These are phyloP conservation scores for Coregonus ussuriensis DNA, from an alignment of 2,797 vertebrate species.

Conservation along the genomic window DNA sequence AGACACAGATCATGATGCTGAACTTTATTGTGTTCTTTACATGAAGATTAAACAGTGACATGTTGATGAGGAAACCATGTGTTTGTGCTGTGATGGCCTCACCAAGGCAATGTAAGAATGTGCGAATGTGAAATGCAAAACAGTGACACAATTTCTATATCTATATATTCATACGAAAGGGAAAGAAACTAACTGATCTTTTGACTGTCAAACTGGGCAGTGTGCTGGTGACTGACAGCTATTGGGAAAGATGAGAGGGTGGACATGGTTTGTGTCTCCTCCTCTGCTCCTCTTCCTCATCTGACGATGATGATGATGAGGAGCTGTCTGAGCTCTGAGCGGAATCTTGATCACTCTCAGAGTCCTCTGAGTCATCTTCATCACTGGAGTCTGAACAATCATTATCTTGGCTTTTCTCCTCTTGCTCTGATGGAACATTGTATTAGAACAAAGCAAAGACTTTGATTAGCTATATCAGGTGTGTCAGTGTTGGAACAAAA, in stretches of 20 bases:
- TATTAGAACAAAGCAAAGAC: not conserved
- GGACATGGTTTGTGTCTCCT: slow-evolving; percentile 32
- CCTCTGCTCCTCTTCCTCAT: slow-evolving; percentile 37
- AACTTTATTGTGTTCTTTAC: slow-evolving; percentile 25
- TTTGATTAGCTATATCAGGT: not conserved
- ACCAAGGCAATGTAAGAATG: not conserved
- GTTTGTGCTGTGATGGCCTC: not conserved
- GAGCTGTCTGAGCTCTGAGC: slow-evolving; percentile 51
- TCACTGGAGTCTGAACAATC: slow-evolving; percentile 8
- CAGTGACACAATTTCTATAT: not conserved
- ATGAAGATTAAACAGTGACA: not conserved
- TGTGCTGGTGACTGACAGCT: not conserved
- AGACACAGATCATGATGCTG: not conserved
- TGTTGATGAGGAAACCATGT: not conserved
- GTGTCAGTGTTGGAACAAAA: slow-evolving; percentile 3
- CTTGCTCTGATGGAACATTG: slow-evolving; percentile 42
- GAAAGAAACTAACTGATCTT: not conserved
- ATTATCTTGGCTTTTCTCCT: slow-evolving; percentile 39
- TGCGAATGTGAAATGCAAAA: not conserved
- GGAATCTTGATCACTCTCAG: slow-evolving; percentile 45
- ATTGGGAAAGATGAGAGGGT: slow-evolving; percentile 8
- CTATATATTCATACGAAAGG: too few relatives aligned
- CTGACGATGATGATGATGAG: slow-evolving; percentile 36
- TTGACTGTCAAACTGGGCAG: not conserved
- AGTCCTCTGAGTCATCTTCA: slow-evolving; percentile 18